Conservation (phyloP, 2,888 invertebrate genomes). For the Creontiades dilutus region DNA sequence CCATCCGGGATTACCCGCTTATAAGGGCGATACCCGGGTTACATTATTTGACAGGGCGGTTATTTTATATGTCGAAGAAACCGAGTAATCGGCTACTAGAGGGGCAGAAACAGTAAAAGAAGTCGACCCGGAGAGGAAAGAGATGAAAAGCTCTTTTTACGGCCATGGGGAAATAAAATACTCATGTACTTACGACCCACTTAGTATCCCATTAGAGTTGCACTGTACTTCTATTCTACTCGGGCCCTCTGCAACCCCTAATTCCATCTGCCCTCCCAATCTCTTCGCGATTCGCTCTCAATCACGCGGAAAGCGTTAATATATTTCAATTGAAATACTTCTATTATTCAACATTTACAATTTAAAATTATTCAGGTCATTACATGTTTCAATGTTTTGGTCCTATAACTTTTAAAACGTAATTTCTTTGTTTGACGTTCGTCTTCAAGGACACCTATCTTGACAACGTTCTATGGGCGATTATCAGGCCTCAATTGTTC, state of each 20-base stretch:
- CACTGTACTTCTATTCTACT: not conserved
- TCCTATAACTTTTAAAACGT: too few species aligned
- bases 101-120: slow-evolving; percentile 16
- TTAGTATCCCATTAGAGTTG: slow-evolving; percentile 40
- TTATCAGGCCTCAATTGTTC: too few species aligned
- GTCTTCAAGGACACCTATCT: too few species aligned
- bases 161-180: slow-evolving; percentile 39
- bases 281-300: too few species aligned
- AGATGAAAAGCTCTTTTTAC: slow-evolving; percentile 53
- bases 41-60: not conserved
- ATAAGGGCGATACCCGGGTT: not conserved
- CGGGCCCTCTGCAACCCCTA: not conserved
- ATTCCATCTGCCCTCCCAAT: too few species aligned
- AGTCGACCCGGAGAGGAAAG: slow-evolving; percentile 11
- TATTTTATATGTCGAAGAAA: not conserved
- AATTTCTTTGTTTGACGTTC: too few species aligned
- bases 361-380: too few species aligned
- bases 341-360: too few species aligned
- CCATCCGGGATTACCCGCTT: not conserved
- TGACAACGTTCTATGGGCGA: too few species aligned
- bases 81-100: not conserved
- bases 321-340: too few species aligned
- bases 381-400: too few species aligned
- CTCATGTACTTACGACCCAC: slow-evolving; percentile 26
- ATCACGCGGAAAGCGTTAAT: too few species aligned